phyloP scores from a whole-genome alignment of 2,113 vertebrate genomes.

The Coracopsis vasa region DNA sequence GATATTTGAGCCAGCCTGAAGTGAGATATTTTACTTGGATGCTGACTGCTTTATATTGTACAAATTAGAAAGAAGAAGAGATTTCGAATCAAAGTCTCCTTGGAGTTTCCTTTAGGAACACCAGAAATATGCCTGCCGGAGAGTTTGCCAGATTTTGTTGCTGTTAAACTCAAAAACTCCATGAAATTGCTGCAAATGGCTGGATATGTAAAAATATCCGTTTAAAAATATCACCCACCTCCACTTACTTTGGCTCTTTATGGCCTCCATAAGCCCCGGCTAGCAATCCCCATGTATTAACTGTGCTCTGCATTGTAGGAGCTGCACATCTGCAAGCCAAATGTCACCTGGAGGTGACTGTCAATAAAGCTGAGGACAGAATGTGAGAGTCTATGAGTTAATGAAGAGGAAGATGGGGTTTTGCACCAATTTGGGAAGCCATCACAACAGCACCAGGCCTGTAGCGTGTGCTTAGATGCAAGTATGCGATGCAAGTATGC shows the following conservation, averaged over 20 bases:
- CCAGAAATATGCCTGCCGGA: neutral
- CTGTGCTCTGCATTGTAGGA: neutral
- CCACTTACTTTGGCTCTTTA: neutral
- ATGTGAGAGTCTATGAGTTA: neutral
- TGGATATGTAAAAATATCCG: neutral
- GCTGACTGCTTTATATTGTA: neutral
- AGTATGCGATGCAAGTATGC: no score
- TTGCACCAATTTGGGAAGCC: neutral
- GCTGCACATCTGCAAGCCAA: neutral
- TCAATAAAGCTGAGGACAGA: fast-evolving
- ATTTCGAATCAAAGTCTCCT: neutral
- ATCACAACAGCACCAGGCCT: neutral
- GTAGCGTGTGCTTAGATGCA: neutral
- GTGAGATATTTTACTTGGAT: neutral
- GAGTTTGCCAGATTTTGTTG: neutral
- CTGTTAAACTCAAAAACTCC: neutral
- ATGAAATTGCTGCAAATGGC: neutral
- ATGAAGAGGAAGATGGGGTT: neutral
- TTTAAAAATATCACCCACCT: neutral
- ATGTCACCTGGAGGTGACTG: neutral
- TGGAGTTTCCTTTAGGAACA: neutral
- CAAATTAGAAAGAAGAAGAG: neutral
- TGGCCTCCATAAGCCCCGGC: neutral
- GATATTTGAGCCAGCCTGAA: neutral
- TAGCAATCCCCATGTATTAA: neutral